A percentile compares a stretch with the other conserved stretches of the same genome.
phyloP scores from a whole-genome alignment of 2,113 vertebrate genomes.

The Microcebus griseorufus region DNA sequence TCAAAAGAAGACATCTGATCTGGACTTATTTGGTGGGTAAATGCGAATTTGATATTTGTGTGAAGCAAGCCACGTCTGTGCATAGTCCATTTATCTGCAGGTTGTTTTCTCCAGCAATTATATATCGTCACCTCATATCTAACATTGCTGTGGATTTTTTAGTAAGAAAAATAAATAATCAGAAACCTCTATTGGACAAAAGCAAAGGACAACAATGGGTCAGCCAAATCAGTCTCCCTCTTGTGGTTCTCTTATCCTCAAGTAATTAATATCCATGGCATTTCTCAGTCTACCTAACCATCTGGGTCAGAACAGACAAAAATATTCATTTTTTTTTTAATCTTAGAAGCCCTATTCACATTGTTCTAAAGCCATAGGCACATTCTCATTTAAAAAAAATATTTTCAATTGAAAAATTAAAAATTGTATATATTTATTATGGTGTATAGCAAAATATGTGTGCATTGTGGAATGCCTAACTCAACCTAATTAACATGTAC shows the following conservation, averaged over 20 bases:
- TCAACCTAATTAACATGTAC: neutral
- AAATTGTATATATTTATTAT: neutral
- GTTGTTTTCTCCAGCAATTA: slow-evolving; percentile 68
- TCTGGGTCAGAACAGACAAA: slow-evolving; percentile 50
- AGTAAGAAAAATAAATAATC: slow-evolving; percentile 73
- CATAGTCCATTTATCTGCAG: slow-evolving; percentile 56
- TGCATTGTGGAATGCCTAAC: neutral
- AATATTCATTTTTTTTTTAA: slow-evolving; percentile 24
- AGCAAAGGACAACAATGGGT: slow-evolving; percentile 65
- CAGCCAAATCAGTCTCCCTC: slow-evolving; percentile 64
- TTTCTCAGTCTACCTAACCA: slow-evolving; percentile 65
- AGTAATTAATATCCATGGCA: slow-evolving; percentile 66
- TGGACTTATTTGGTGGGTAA: slow-evolving; percentile 73
- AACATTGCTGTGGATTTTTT: slow-evolving; percentile 65
- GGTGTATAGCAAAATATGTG: neutral
- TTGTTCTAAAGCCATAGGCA: slow-evolving; percentile 22
- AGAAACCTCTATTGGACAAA: slow-evolving; percentile 71
- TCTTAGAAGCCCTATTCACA: slow-evolving; percentile 46
- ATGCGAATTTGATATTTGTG: slow-evolving; percentile 79
- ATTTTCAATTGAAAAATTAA: neutral
- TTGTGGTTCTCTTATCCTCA: slow-evolving; percentile 62
- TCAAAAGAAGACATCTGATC: slow-evolving; percentile 72
- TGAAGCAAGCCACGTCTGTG: slow-evolving; percentile 72
- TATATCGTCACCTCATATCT: slow-evolving; percentile 70
- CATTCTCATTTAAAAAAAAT: neutral